phyloP scores from a whole-genome alignment of 2,797 vertebrate species.

The Vipera ursinii region DNA sequence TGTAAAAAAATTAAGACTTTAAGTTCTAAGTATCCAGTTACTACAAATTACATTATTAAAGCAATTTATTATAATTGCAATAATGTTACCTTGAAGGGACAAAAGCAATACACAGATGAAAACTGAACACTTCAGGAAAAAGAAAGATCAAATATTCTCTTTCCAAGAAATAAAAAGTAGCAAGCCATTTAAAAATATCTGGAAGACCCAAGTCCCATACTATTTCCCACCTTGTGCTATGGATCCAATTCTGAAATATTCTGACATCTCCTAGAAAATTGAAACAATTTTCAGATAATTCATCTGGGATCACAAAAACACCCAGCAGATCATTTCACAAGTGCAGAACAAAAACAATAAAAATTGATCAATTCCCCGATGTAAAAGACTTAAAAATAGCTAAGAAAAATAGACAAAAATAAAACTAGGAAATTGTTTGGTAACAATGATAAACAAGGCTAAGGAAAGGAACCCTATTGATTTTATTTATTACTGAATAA shows the following conservation, averaged over 20 bases:
- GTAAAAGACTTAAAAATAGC: not conserved
- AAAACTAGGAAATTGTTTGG: not conserved
- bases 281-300: not conserved
- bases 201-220: not conserved
- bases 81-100: not conserved
- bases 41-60: not conserved
- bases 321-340: not conserved
- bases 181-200: fast-evolving
- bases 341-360: not conserved
- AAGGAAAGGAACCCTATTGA: too few relatives aligned
- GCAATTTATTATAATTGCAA: not conserved
- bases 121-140: not conserved
- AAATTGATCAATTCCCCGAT: not conserved
- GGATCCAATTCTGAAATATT: not conserved
- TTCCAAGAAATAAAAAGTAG: not conserved
- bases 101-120: not conserved
- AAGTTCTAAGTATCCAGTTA: slow-evolving; percentile 6
- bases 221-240: not conserved
- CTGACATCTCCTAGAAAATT: fast-evolving
- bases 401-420: not conserved
- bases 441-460: not conserved
- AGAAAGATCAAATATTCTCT: not conserved
- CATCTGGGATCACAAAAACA: not conserved
- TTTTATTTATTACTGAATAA: too few relatives aligned
- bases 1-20: slow-evolving; percentile 69